phyloP scores from a whole-genome alignment of 2,797 vertebrate genomes.

The Anabacerthia variegaticeps region DNA sequence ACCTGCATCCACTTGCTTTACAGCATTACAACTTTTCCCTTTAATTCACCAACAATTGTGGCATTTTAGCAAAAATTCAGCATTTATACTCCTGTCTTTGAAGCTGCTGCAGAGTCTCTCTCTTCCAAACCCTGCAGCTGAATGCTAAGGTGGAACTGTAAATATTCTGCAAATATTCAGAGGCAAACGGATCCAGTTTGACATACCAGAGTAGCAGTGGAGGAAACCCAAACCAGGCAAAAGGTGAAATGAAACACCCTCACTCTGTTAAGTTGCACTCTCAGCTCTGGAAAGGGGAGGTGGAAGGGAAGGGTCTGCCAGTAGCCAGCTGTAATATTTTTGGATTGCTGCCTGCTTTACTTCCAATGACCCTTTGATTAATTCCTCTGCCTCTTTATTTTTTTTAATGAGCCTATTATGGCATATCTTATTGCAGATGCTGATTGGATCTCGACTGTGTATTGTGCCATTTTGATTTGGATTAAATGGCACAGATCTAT shows the following conservation, averaged over 20 bases:
- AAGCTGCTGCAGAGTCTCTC: not conserved
- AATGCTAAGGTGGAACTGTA: not conserved
- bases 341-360: constrained; percentile 50
- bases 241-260: not conserved
- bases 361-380: constrained; percentile 67
- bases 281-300: not conserved
- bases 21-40: not conserved
- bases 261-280: not conserved
- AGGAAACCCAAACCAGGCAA: not conserved
- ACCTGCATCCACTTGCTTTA: not conserved
- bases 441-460: constrained; percentile 68
- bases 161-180: constrained; percentile 4
- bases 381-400: constrained; percentile 60
- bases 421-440: constrained; percentile 56
- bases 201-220: not conserved
- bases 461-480: constrained; percentile 74
- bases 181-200: not conserved
- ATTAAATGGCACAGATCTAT: constrained; percentile 75
- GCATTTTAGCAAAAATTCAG: not conserved
- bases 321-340: constrained; percentile 40
- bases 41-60: not conserved
- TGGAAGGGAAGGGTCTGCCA: constrained; percentile 6
- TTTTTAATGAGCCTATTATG: constrained; percentile 70
- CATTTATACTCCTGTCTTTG: not conserved
- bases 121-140: not conserved